These are phyloP conservation scores for Automeris io DNA, from an alignment of 2,888 invertebrate genomes.

Conservation along the genomic window DNA sequence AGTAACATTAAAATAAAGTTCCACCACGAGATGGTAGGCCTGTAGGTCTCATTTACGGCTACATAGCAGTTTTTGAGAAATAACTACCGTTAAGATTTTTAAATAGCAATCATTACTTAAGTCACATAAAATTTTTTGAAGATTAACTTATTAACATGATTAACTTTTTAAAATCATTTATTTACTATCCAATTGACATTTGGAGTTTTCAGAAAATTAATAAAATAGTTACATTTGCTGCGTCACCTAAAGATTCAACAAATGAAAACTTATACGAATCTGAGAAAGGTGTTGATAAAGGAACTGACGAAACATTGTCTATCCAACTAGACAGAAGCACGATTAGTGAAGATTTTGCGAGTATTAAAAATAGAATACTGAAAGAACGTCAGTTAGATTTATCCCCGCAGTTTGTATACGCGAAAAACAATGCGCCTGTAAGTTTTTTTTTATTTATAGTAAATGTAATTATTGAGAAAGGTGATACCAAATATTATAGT, in stretches of 20 bases:
- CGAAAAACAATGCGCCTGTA: slow-evolving; percentile 29
- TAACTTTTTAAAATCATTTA: no score
- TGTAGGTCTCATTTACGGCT: no score
- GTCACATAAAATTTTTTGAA: no score
- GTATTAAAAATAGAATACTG: slow-evolving; percentile 48
- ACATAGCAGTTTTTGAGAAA: no score
- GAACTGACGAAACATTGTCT: slow-evolving; percentile 25
- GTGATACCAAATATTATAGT: no score
- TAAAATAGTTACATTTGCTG: slow-evolving; percentile 42
- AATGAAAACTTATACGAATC: slow-evolving; percentile 18
- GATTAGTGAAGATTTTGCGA: slow-evolving; percentile 34
- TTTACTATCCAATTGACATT: neutral
- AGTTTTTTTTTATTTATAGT: neutral
- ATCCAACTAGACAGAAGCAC: slow-evolving; percentile 34
- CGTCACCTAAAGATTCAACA: slow-evolving; percentile 23
- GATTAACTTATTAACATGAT: no score
- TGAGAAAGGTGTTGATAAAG: slow-evolving; percentile 15
- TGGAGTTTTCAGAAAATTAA: slow-evolving; percentile 32
- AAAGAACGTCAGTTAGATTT: slow-evolving; percentile 53
- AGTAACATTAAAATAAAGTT: neutral
- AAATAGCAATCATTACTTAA: no score
- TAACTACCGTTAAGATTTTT: no score
- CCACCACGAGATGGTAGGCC: no score
- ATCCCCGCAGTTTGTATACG: slow-evolving; percentile 58
- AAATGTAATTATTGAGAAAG: no score